Percentiles rank a stretch among this genome's conserved stretches.
These are phyloP conservation scores for Potamilus streckersoni DNA, from an alignment of 1,140 invertebrate species.

Conservation along the genomic window DNA sequence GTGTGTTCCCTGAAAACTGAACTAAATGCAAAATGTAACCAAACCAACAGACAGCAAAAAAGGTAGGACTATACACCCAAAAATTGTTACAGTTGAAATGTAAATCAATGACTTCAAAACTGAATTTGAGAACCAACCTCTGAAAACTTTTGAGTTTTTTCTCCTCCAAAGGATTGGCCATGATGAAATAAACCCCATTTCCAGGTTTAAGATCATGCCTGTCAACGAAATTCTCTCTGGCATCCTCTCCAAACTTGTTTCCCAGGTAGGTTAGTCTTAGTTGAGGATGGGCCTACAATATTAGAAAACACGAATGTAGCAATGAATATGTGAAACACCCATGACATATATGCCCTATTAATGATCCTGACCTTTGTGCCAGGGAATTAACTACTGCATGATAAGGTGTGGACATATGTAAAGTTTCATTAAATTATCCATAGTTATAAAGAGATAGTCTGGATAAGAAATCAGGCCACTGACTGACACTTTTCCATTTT, in stretches of 20 bases:
- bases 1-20: no score
- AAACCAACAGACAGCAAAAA: not conserved
- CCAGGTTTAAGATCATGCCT: constrained; percentile 43
- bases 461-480: no score
- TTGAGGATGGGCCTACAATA: constrained; percentile 36
- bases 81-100: no score
- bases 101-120: not conserved
- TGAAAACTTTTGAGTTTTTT: constrained; percentile 53
- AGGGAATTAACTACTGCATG: no score
- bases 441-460: no score
- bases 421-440: no score
- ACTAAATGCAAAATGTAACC: not conserved
- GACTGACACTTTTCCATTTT: not conserved
- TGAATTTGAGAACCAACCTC: constrained; percentile 30
- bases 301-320: not conserved
- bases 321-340: no score
- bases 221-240: constrained; percentile 23
- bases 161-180: constrained; percentile 41
- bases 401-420: no score
- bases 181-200: constrained; percentile 41
- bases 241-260: constrained; percentile 45
- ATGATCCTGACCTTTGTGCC: no score
- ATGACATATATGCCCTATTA: not conserved
- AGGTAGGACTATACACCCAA: no score
- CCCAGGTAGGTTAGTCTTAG: constrained; percentile 59